Base-by-base conservation (phyloP, 2,797 vertebrate species). In the Lagocephalus sceleratus region DNA sequence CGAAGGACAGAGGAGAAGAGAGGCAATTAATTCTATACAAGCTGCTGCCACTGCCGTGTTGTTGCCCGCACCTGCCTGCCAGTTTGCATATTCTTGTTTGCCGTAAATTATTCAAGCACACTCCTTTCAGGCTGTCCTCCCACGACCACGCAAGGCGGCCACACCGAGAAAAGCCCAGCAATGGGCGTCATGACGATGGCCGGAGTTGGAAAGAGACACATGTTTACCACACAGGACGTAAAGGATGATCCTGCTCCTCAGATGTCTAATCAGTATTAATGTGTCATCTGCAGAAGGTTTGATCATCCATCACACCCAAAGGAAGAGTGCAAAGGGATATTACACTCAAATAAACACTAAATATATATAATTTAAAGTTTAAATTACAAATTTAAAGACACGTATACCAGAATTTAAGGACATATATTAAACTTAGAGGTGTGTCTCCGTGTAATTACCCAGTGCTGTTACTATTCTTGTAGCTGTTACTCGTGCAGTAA, bases 81-180 rank as follows among this genome's bases (percentile, higher is more conserved):
- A 61, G 32, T 70, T 85, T 60, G 71, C 66, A 78, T 82, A 78
- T 75, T 75, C 76, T 72, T 74, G 50, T 63, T 63, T 9, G 42
- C 35, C 2, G 58, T 83, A 72, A 81, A 85, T 84, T 79, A 87
- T 84, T 86, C 74, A 85, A 74, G 44, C 57, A 5, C 82, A 72
- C 69, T 79, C 64, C 57, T 61, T 61, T 83, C 62, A 17, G 42
- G 12, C 32, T 63, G 58, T 78, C 68, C 75, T 64, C 65, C 29
- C 47, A 60, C 45, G 48, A 65, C 71, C 57, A 52, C 60, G 66
- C 58, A 57, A 55, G 45, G 29, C 26, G 60, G 77, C 63, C 71
- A 67, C 7, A 50, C 70, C 40, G 48, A 61, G 50, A 46, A 51
- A 39, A 54, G 43, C 1, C 47, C 57, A 12, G 6, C 63, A 73